Percentiles rank a stretch among this genome's conserved stretches.
These are phyloP conservation scores for Hylia prasina DNA, from an alignment of 2,113 vertebrate species.

Conservation along the genomic window DNA sequence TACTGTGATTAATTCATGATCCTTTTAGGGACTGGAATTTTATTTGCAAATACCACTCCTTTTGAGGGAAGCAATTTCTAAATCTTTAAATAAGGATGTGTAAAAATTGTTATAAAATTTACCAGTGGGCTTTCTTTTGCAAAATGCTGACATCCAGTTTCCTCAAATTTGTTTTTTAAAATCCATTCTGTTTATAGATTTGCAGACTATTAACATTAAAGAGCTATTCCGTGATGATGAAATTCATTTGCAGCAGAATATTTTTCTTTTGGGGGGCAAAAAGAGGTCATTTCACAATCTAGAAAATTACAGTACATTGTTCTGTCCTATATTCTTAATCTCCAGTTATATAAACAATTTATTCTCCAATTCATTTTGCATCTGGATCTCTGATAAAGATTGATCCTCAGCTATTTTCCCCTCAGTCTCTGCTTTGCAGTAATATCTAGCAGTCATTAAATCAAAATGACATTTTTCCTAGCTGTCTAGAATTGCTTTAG, in stretches of 20 bases:
- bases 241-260: neutral
- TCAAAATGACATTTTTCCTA: neutral
- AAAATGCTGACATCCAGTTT: neutral
- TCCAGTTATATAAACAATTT: conserved; percentile 37
- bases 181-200: neutral
- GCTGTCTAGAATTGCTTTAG: neutral
- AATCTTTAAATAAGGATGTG: neutral
- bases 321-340: conserved; percentile 35
- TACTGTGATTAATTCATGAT: neutral
- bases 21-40: neutral
- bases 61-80: neutral
- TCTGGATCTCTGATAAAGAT: conserved; percentile 5
- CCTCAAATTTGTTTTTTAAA: neutral
- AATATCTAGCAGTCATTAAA: neutral
- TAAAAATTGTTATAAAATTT: neutral
- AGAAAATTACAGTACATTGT: neutral
- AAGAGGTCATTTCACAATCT: conserved; percentile 13
- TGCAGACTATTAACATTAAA: conserved; percentile 9
- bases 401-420: neutral
- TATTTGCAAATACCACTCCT: neutral
- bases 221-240: neutral
- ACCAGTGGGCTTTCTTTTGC: neutral
- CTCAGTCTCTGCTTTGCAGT: neutral
- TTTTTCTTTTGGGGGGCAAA: neutral
- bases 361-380: neutral